Evolutionary conservation across 2,888 invertebrate genomes (phyloP), one percentile per base, ranked within the genome.

Genomic region (Mycalesis mineus): DNA sequence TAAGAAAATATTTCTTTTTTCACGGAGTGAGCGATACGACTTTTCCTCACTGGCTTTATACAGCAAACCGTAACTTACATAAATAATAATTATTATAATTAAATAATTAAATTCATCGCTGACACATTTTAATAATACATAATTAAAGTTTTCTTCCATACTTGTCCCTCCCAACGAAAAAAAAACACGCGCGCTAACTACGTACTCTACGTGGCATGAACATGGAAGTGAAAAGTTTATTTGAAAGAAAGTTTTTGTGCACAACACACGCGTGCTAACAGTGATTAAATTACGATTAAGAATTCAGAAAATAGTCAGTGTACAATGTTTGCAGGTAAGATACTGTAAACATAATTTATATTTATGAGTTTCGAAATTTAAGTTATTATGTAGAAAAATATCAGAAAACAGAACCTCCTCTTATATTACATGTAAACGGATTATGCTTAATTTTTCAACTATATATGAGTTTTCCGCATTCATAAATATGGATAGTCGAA

Each of bases 201-300:
- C 22, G 22, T 22, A 22, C 63, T 55, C 55, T 71, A 74, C 75
- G 76, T 74, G 72, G 58, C 58, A 40, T 59, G 56, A 50, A 63
- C 58, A 52, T 55, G 41, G 60, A 68, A 67, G 68, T 70, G 68
- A 65, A 72, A 73, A 72, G 64, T 73, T 74, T 71, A 75, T 68
- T 78, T 67, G 42, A 65, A 65, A 64, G 48, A 60, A 65, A 70
- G 70, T 67, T 69, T 64, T 65, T 45, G 66, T 42, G 53, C 56
- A 39, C 53, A 39, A 9, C 63, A 60, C 70, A 72, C 80, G 77
- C 58, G 61, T 58, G 52, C 39, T 33, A 11, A 14, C 15, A 40
- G 40, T 56, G 49, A 55, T 37, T 15, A 33, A 1, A 31, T 42
- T 37, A 54, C 15, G 13, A 39, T 47, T 17, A 29, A 2, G 15